Evolutionary conservation across 2,888 invertebrate genomes (phyloP).

Genomic region (Parnassius mnemosyne): DNA sequence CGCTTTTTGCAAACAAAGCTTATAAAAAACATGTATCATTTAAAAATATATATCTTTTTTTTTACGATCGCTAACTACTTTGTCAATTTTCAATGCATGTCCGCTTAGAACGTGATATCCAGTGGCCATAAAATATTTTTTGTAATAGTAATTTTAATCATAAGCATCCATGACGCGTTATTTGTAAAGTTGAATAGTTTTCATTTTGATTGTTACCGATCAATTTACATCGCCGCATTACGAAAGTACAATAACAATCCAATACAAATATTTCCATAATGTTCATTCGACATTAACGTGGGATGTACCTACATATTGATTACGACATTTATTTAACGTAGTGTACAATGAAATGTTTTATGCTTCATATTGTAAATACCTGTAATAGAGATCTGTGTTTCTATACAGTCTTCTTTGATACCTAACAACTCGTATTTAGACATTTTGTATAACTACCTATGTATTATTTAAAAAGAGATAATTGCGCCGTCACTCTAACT

Average conservation of each 20-base stretch:
- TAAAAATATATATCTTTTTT: background rate
- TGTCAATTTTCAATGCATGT: conserved; percentile 41
- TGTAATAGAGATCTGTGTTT: conserved; percentile 65
- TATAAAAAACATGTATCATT: conserved; percentile 3
- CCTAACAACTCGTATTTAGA: conserved; percentile 60
- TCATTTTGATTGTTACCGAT: conserved; percentile 13
- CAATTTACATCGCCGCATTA: conserved; percentile 12
- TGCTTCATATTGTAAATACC: conserved; percentile 74
- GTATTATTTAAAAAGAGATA: conserved; percentile 27
- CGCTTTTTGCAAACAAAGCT: conserved; percentile 21
- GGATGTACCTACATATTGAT: conserved; percentile 31
- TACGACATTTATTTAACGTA: conserved; percentile 42
- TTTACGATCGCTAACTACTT: background rate
- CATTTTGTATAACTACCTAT: conserved; percentile 65
- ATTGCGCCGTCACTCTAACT: conserved; percentile 41
- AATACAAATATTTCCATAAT: conserved; percentile 2
- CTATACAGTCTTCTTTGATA: conserved; percentile 70
- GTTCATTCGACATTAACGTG: conserved; percentile 29
- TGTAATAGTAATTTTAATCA: conserved; percentile 19
- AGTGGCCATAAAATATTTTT: conserved; percentile 60
- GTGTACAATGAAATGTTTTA: conserved; percentile 57
- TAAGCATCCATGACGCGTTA: conserved; percentile 16
- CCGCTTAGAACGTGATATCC: conserved; percentile 60
- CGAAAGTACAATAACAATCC: conserved; percentile 20
- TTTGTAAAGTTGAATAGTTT: conserved; percentile 12